These are phyloP conservation scores for Cheilosia pagana DNA, from an alignment of 2,888 invertebrate genomes.

Conservation along the genomic window DNA sequence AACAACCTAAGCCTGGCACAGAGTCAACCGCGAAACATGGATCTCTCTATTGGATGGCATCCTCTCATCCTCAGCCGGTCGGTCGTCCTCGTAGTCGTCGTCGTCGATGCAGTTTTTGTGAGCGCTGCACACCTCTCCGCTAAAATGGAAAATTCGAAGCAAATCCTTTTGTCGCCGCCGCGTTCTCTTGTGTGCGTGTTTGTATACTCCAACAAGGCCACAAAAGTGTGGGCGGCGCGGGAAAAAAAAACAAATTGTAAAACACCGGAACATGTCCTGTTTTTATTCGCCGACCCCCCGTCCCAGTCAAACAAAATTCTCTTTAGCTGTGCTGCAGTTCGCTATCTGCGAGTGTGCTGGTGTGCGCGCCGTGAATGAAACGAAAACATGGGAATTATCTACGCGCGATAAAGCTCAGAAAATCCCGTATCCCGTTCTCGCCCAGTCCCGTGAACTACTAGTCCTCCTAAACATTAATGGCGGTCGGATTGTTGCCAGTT, in stretches of 20 bases:
- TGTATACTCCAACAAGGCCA: constrained; percentile 57
- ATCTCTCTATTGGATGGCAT: constrained; percentile 66
- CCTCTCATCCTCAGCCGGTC: constrained; percentile 25
- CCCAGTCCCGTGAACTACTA: constrained; percentile 56
- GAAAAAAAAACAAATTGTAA: constrained; percentile 62
- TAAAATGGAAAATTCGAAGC: constrained; percentile 72
- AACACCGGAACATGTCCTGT: constrained; percentile 74
- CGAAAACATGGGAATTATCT: constrained; percentile 75
- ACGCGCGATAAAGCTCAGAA: constrained; percentile 75
- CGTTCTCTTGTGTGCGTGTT: constrained; percentile 12
- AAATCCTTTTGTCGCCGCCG: constrained; percentile 61
- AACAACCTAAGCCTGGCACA: constrained; percentile 71
- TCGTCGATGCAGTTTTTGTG: constrained; percentile 61
- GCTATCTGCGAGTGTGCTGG: constrained; percentile 1
- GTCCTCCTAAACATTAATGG: constrained; percentile 74
- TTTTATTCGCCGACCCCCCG: constrained; percentile 37
- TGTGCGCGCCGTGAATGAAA: constrained; percentile 55
- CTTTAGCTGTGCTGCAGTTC: background rate
- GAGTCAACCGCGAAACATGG: constrained; percentile 75
- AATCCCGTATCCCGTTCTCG: constrained; percentile 68
- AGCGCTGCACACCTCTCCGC: constrained; percentile 41
- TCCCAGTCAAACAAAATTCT: constrained; percentile 5
- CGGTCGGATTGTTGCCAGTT: constrained; percentile 75
- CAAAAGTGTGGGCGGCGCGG: constrained; percentile 58
- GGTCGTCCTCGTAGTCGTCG: background rate